A percentile compares a stretch with the other conserved stretches of the same genome.
Conservation (phyloP, 1,140 invertebrate species). For the Zaprionus kolodkinae region DNA sequence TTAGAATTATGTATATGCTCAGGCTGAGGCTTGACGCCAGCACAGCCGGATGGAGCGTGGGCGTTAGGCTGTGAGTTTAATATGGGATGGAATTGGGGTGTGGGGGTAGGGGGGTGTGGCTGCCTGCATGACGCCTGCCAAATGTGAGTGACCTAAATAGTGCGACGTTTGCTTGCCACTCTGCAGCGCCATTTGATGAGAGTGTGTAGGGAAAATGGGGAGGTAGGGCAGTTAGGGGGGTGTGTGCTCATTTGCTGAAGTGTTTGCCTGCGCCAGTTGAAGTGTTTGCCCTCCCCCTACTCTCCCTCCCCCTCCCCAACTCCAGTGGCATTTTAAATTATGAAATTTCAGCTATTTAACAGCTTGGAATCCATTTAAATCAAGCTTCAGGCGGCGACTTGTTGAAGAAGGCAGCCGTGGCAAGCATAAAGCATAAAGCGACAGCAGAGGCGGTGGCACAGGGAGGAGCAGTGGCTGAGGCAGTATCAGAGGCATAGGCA, state of each 20-base stretch:
- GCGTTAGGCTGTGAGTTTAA: not conserved
- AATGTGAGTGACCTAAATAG: conserved; percentile 82
- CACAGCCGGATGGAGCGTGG: conserved; percentile 17
- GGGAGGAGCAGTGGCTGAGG: not conserved
- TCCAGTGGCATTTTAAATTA: conserved; percentile 70
- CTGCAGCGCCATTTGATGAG: conserved; percentile 21
- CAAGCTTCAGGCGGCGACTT: conserved; percentile 47
- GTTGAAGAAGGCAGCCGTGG: conserved; percentile 14
- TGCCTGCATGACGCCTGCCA: conserved; percentile 68
- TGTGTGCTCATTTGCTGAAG: conserved; percentile 68
- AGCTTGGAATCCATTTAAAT: conserved; percentile 74
- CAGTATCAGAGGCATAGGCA: not conserved
- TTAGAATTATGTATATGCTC: conserved; percentile 55
- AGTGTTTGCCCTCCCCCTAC: conserved; percentile 25
- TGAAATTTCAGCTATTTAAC: conserved; percentile 76
- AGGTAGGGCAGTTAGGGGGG: not conserved
- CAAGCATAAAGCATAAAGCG: conserved; percentile 49
- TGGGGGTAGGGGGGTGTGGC: conserved; percentile 5
- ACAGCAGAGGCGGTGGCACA: not conserved
- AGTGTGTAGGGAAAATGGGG: conserved; percentile 9
- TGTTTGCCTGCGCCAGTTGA: conserved; percentile 62
- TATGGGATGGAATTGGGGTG: too few relatives aligned
- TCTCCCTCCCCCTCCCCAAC: conserved; percentile 13
- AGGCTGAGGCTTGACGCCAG: conserved; percentile 21
- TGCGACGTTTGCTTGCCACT: conserved; percentile 66